Conservation (phyloP, 2,113 vertebrate genomes). For the Cacatua alba region DNA sequence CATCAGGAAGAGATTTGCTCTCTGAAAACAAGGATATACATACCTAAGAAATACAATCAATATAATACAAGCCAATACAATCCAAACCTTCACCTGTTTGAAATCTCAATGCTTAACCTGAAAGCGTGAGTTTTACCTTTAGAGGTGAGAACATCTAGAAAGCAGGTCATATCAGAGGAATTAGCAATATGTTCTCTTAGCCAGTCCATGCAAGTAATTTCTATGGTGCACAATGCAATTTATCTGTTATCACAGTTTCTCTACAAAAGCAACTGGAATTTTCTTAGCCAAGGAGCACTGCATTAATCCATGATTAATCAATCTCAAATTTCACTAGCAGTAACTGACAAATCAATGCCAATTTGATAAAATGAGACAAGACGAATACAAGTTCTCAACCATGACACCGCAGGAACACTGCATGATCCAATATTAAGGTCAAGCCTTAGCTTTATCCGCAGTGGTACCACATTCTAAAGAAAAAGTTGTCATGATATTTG, state of each 20-base stretch:
- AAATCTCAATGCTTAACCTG: neutral
- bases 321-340: neutral
- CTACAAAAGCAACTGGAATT: neutral
- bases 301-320: neutral
- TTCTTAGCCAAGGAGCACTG: neutral
- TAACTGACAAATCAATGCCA: neutral
- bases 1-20: neutral
- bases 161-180: neutral
- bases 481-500: neutral
- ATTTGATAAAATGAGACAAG: neutral
- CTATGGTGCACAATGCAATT: neutral
- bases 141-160: neutral
- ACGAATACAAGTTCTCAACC: neutral
- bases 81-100: neutral
- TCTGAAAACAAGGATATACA: neutral
- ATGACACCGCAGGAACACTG: neutral
- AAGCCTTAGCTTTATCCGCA: neutral
- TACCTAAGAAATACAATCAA: neutral
- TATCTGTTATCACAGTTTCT: neutral
- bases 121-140: neutral
- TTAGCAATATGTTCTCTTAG: neutral
- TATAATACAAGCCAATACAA: neutral
- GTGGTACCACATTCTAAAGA: neutral
- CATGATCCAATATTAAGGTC: neutral
- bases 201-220: neutral